Evolutionary conservation across 2,888 invertebrate species (phyloP), one percentile per base, ranked within the genome.

Genomic region (Drosophila antonietae): DNA sequence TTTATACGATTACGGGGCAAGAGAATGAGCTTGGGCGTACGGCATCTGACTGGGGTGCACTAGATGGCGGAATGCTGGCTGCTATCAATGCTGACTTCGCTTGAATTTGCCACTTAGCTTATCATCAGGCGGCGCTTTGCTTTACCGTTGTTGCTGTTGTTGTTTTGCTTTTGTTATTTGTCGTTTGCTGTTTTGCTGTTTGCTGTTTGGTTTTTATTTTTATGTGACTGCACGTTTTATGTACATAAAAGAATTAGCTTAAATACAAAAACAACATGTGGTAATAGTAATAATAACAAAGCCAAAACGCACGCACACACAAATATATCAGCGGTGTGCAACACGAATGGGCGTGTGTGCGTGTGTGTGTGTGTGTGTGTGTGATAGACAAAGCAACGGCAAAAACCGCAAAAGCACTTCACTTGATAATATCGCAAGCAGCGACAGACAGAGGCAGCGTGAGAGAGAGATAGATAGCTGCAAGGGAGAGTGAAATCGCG

Each of bases 221-320:
- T 84, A 88, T 85, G 85, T 76, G 83, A 73, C 83, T 81, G 88
- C 88, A 83, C 83, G 83, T 85, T 85, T 83, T 88, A 88, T 85
- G 83, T 74, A 84, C 79, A 84, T 81, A 86, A 86, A 86, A 84
- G 88, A 86, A 86, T 86, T 86, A 88, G 86, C 86, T 86, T 86
- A 86, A 86, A 86, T 86, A 88, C 88, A 88, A 86, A 88, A 88
- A 86, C 86, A 88, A 86, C 86, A 86, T 86, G 87, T 80, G 86
- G 84, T 86, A 86, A 86, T 82, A 81, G 87, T 82, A 80, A 88
- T 88, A 88, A 86, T 81, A 88, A 86, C 83, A 85, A 87, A 84
- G 85, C 83, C 84, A 82, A 78, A 87, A 79, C 85, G 73, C 78
- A 81, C 74, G 66, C 79, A 75, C 78, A 69, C 81, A 51, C 41